Conservation (phyloP, 2,113 vertebrate species). For the Neolamprologus kungweensis region DNA sequence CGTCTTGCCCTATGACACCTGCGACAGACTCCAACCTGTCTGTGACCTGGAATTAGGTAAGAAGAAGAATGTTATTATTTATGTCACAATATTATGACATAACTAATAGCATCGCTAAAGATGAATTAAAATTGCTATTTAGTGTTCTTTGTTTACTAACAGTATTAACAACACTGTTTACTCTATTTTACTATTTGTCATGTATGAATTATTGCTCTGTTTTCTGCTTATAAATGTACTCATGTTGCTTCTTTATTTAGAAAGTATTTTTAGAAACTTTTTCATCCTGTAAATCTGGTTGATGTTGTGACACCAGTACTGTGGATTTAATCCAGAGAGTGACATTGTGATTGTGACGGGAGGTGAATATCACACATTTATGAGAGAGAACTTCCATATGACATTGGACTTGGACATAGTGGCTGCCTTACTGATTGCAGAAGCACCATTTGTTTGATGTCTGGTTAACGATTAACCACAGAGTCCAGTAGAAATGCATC, state of each 20-base stretch:
- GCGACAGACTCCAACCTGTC: neutral
- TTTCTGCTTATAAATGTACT: neutral
- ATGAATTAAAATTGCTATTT: neutral
- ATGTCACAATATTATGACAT: neutral
- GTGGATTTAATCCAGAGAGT: neutral
- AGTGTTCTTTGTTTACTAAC: neutral
- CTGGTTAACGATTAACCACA: conserved; percentile 53
- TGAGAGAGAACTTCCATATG: neutral
- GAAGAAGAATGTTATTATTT: neutral
- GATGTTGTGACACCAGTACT: neutral
- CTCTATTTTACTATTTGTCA: neutral
- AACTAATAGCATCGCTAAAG: neutral
- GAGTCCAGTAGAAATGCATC: neutral
- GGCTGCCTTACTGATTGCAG: conserved; percentile 6
- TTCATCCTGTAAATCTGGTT: neutral
- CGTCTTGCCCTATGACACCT: neutral
- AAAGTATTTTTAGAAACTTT: neutral
- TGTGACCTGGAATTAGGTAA: neutral
- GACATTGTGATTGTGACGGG: neutral
- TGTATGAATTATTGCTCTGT: neutral
- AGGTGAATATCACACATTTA: neutral
- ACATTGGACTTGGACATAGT: neutral
- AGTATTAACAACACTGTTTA: neutral
- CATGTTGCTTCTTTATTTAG: neutral
- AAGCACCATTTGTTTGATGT: conserved; percentile 40